Evolutionary conservation across 2,888 invertebrate genomes (phyloP).

Genomic region (Rugalucina vietnamica): DNA sequence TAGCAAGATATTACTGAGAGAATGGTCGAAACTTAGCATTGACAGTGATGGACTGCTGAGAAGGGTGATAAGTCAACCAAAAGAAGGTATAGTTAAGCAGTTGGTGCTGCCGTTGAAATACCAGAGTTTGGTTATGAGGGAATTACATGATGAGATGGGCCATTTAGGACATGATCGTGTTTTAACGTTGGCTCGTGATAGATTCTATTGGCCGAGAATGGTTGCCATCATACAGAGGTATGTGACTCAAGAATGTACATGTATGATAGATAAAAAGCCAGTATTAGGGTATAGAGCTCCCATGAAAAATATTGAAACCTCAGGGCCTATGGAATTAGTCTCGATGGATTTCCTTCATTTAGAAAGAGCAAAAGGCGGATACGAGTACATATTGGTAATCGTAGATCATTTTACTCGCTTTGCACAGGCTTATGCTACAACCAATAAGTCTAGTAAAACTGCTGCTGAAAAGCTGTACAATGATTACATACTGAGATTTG

Average conservation of each 20-base stretch:
- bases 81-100: constrained; percentile 20
- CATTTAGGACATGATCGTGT: constrained; percentile 52
- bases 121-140: neutral
- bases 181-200: constrained; percentile 34
- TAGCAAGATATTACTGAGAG: neutral
- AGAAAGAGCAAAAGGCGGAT: constrained; percentile 42
- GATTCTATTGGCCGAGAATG: constrained; percentile 64
- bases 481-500: constrained; percentile 39
- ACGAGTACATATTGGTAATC: constrained; percentile 49
- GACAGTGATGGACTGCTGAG: neutral
- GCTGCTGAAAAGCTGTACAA: constrained; percentile 52
- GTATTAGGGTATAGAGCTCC: constrained; percentile 14
- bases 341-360: constrained; percentile 56
- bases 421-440: constrained; percentile 43
- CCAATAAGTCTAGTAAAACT: constrained; percentile 38
- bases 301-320: constrained; percentile 37
- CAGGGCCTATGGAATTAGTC: constrained; percentile 47
- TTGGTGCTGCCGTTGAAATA: constrained; percentile 40
- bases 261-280: constrained; percentile 43
- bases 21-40: constrained; percentile 7
- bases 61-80: neutral
- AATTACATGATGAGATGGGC: constrained; percentile 58
- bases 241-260: constrained; percentile 31
- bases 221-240: constrained; percentile 37
- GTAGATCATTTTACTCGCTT: constrained; percentile 49